Evolutionary conservation across 53 echinoderm and acorn worm species (phyloP).

Genomic region (Paracentrotus lividus): DNA sequence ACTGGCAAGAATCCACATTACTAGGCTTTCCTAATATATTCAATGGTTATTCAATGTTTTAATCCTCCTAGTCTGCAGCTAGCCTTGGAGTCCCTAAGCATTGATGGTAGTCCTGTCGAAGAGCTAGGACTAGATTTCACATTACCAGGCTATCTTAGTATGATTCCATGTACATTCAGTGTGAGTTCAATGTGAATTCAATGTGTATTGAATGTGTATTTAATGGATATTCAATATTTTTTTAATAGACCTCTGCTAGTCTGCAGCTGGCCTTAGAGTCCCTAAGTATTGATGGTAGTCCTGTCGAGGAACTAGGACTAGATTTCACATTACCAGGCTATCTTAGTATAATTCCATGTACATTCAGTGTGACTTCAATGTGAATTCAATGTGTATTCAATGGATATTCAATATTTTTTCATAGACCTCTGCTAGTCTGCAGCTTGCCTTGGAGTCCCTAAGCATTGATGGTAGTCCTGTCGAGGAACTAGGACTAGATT

Average conservation of each 20-base stretch:
- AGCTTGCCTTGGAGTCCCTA: constrained; percentile 94
- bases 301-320: not conserved
- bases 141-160: constrained; percentile 89
- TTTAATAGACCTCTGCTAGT: not conserved
- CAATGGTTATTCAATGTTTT: not conserved
- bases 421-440: constrained; percentile 93
- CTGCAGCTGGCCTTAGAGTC: not conserved
- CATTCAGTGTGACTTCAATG: too few species aligned
- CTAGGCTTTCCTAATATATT: too few species aligned
- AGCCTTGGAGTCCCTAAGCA: constrained; percentile 95
- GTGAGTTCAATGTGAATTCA: too few species aligned
- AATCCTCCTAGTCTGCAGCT: constrained; percentile 94
- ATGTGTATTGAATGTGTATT: not conserved
- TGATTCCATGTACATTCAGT: constrained; percentile 48
- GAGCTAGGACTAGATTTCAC: constrained; percentile 98
- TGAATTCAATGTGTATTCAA: not conserved
- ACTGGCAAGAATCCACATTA: too few species aligned
- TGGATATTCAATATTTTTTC: not conserved
- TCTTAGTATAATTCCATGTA: too few species aligned
- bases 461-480: constrained; percentile 97
- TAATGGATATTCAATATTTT: not conserved
- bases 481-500: constrained; percentile 97
- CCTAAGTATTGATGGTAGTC: constrained; percentile 5
- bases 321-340: not conserved
- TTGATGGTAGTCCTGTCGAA: constrained; percentile 97